Conservation (phyloP, 2,113 vertebrate genomes). For the Mesembrinibis cayennensis region DNA sequence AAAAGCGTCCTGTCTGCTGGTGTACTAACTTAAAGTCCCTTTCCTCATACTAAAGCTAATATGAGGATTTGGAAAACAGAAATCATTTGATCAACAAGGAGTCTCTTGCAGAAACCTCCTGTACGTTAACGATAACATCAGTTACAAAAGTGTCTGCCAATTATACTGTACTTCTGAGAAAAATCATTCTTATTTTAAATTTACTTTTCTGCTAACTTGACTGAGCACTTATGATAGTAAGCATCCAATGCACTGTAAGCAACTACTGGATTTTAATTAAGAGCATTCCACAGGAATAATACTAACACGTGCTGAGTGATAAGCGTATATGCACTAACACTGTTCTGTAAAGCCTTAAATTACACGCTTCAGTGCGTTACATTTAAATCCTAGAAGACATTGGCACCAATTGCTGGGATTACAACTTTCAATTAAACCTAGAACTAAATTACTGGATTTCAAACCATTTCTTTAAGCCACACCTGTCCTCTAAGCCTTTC, state of each 20-base stretch:
- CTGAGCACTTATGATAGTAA: background rate
- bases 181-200: background rate
- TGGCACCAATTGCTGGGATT: slow-evolving; percentile 32
- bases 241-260: background rate
- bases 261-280: slow-evolving; percentile 38
- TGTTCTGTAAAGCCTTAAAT: slow-evolving; percentile 32
- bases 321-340: background rate
- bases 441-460: slow-evolving; percentile 40
- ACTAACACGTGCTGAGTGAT: slow-evolving; percentile 27
- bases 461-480: slow-evolving; percentile 21
- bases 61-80: background rate
- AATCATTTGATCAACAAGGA: background rate
- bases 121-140: background rate
- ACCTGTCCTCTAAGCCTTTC: slow-evolving; percentile 28
- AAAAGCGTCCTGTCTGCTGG: background rate
- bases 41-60: background rate
- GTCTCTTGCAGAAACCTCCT: background rate
- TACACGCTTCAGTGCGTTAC: background rate
- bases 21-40: background rate
- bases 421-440: slow-evolving; percentile 35
- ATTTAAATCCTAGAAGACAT: slow-evolving; percentile 31
- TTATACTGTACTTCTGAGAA: background rate
- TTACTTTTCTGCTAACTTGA: background rate
- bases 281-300: slow-evolving; percentile 47
- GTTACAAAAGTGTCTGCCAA: background rate